Evolutionary conservation across 2,797 vertebrate genomes (phyloP).

Genomic region (Ctenopoma multispine): DNA sequence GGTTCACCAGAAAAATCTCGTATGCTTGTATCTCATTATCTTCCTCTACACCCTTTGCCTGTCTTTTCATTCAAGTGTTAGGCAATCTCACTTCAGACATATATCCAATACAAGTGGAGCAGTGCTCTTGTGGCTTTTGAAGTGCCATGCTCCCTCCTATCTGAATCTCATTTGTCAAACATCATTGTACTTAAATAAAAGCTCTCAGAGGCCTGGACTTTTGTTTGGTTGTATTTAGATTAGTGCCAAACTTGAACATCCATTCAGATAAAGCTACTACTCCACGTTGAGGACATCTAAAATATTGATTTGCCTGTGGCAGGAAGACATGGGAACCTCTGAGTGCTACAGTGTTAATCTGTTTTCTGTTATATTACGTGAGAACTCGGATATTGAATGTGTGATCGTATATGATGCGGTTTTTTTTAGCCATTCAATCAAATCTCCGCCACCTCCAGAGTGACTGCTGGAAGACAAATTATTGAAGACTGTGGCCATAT

Average conservation of each 20-base stretch:
- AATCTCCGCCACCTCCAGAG: conserved; percentile 9
- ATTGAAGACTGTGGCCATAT: conserved; percentile 13
- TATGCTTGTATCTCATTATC: conserved; percentile 57
- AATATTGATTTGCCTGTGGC: conserved; percentile 57
- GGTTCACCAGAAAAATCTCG: conserved; percentile 5
- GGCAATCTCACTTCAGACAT: conserved; percentile 70
- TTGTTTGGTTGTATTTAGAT: conserved; percentile 73
- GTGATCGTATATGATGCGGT: conserved; percentile 3
- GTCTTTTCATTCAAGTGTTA: conserved; percentile 58
- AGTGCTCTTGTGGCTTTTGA: conserved; percentile 52
- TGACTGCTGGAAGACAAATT: conserved; percentile 33
- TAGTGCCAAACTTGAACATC: conserved; percentile 45
- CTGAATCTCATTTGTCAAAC: conserved; percentile 79
- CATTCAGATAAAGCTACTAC: conserved; percentile 45
- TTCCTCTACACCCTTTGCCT: conserved; percentile 26
- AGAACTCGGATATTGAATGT: conserved; percentile 42
- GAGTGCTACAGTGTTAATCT: not conserved
- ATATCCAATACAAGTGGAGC: conserved; percentile 60
- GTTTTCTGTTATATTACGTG: conserved; percentile 1
- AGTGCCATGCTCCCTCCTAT: conserved; percentile 66
- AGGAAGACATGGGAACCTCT: conserved; percentile 24
- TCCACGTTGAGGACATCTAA: conserved; percentile 45
- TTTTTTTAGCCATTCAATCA: conserved; percentile 26
- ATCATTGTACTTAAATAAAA: conserved; percentile 77
- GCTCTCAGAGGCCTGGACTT: conserved; percentile 44